Evolutionary conservation across 1,140 invertebrate species (phyloP), one percentile per base, ranked within the genome.

Genomic region (Zelostemma sp.): DNA sequence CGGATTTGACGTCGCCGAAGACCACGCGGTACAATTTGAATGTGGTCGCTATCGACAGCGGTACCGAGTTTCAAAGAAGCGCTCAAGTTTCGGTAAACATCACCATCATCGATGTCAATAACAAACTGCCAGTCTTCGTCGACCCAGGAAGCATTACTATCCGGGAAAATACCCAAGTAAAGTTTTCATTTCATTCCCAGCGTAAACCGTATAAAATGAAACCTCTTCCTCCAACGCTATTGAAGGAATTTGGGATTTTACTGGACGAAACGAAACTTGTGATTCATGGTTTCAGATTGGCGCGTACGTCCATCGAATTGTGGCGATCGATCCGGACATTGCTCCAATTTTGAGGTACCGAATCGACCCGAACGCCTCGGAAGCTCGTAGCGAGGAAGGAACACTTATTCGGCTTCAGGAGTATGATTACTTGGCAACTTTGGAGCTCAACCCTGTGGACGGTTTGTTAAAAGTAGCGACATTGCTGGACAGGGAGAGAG

Each of bases 71-170:
- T 14, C 90, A 93, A 18, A 92, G 94, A 77, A 90, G 89, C 41
- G 89, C 90, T 0, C 86, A 89, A 1, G 91, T 91, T 6, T 85
- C 90, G 0, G 93, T 97, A 0, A 93, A 95, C 73, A 93, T 98
- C 5, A 91, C 90, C 0, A 93, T 97, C 55, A 88, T 92, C 8
- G 95, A 97, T 83, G 94, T 97, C 0, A 97, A 97, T 77, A 97
- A 97, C 77, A 97, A 97, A 79, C 87, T 89, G 0, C 95, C 95
- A 0, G 81, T 90, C 6, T 90, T 97, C 38, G 72, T 86, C 0
- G 90, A 94, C 48, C 89, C 92, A 0, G 91, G 89, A 1, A 87
- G 88, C 0, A 85, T 96, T 41, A 81, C 82, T 6, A 87, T 95
- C 4, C 85, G 85, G 63, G 95, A 96, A 86, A 94, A 96, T 78